phyloP scores from a whole-genome alignment of 92 coral and sea anemone genomes.

The Bergia sp. region DNA sequence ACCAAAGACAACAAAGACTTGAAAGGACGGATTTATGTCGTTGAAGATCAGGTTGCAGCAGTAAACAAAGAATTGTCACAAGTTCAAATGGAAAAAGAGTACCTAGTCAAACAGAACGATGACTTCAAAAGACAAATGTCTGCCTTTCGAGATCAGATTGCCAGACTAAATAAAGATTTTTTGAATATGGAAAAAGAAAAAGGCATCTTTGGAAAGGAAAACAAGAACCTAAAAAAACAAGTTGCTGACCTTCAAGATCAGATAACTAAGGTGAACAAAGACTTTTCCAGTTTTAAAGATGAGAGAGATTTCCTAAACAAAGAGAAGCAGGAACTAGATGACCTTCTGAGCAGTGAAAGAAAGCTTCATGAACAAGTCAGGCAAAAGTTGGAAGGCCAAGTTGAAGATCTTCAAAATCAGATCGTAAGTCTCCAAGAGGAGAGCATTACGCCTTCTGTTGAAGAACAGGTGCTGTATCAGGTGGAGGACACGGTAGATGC shows the following conservation, averaged over 20 bases:
- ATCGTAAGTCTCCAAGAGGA: conserved; percentile 4
- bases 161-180: conserved; percentile 51
- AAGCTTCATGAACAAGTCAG: not conserved
- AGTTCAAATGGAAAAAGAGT: conserved; percentile 55
- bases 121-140: conserved; percentile 51
- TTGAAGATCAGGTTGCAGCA: conserved; percentile 47
- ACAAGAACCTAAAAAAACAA: conserved; percentile 47
- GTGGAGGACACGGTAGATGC: conserved; percentile 34
- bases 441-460: not conserved
- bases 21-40: conserved; percentile 30
- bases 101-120: conserved; percentile 46
- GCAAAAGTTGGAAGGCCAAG: not conserved
- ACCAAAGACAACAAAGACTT: conserved; percentile 51
- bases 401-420: conserved; percentile 11
- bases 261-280: conserved; percentile 52
- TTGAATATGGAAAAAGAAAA: conserved; percentile 47
- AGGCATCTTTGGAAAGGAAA: conserved; percentile 49
- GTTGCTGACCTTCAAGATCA: conserved; percentile 52
- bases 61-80: conserved; percentile 52
- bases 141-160: conserved; percentile 54
- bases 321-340: conserved; percentile 21
- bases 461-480: conserved; percentile 18
- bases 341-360: not conserved
- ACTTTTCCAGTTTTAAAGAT: conserved; percentile 37
- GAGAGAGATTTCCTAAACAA: conserved; percentile 9